Percentiles rank a stretch among this genome's conserved stretches.
These are phyloP conservation scores for Threskiornis aethiopicus DNA, from an alignment of 2,797 vertebrate genomes.

Conservation along the genomic window DNA sequence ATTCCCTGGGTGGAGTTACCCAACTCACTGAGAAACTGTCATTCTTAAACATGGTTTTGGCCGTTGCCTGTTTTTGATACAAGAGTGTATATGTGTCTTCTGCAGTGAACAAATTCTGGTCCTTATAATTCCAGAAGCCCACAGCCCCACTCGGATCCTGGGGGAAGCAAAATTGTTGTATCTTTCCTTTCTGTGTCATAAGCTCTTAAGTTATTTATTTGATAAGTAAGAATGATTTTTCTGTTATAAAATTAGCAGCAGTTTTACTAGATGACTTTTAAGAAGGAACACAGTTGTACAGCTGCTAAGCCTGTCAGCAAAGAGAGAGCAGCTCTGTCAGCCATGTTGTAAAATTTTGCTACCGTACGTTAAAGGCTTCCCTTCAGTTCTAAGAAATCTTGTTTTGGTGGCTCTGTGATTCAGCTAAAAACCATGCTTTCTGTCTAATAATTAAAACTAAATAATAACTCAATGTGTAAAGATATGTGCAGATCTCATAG, in stretches of 20 bases:
- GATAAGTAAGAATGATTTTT: background rate
- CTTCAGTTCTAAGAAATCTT: background rate
- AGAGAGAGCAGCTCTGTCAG: background rate
- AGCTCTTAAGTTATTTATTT: background rate
- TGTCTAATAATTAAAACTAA: background rate
- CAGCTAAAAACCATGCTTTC: background rate
- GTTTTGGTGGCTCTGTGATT: background rate
- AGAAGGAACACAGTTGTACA: background rate
- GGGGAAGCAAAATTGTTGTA: background rate
- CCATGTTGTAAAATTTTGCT: accelerated
- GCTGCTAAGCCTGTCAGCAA: background rate
- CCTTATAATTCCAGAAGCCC: background rate
- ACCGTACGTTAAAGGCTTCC: accelerated
- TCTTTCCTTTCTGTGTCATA: background rate
- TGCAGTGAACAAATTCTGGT: background rate
- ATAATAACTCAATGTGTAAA: background rate
- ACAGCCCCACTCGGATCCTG: accelerated
- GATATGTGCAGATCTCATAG: background rate
- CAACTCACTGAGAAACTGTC: background rate
- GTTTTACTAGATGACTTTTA: background rate
- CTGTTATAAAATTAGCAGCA: background rate
- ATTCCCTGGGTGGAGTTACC: background rate
- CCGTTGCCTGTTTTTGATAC: too few relatives aligned
- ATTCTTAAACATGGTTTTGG: background rate
- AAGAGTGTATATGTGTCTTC: background rate